Conservation (phyloP, 1,140 invertebrate genomes). For the Drosophila repleta region DNA sequence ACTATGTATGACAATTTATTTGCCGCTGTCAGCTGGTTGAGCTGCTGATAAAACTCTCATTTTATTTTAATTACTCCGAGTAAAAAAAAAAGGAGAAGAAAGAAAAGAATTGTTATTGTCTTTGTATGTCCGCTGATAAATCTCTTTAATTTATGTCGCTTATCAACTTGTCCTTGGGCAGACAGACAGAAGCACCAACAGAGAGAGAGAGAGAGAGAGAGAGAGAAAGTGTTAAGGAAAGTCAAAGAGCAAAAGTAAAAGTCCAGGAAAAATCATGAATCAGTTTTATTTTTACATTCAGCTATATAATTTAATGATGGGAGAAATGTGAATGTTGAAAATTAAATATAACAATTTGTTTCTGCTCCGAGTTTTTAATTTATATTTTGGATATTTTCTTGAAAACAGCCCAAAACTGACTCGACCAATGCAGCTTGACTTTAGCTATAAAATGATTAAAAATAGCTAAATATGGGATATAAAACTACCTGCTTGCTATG, state of each 20-base stretch:
- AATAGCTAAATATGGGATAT: slow-evolving; percentile 6
- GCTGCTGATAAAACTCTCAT: neutral
- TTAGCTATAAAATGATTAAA: slow-evolving; percentile 7
- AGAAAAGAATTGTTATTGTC: slow-evolving; percentile 16
- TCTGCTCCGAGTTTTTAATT: no score
- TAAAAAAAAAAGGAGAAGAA: neutral
- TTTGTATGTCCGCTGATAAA: slow-evolving; percentile 3
- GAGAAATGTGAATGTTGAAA: neutral
- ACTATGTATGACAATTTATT: neutral
- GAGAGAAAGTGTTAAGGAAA: neutral
- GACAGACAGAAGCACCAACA: neutral
- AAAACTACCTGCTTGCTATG: slow-evolving; percentile 2
- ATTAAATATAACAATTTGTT: no score
- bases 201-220: neutral
- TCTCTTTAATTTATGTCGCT: slow-evolving; percentile 7
- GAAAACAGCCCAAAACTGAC: neutral
- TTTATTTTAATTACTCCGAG: slow-evolving; percentile 1
- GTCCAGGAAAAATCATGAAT: neutral
- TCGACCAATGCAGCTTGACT: slow-evolving; percentile 1
- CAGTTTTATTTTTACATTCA: neutral
- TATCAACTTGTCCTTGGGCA: slow-evolving; percentile 13
- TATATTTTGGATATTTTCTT: no score
- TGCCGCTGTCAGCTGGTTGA: neutral
- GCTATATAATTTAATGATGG: neutral
- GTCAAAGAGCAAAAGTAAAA: slow-evolving; percentile 9